Evolutionary conservation across 2,113 vertebrate species (phyloP), one percentile per base, ranked within the genome.

Genomic region (Oenanthe melanoleuca): DNA sequence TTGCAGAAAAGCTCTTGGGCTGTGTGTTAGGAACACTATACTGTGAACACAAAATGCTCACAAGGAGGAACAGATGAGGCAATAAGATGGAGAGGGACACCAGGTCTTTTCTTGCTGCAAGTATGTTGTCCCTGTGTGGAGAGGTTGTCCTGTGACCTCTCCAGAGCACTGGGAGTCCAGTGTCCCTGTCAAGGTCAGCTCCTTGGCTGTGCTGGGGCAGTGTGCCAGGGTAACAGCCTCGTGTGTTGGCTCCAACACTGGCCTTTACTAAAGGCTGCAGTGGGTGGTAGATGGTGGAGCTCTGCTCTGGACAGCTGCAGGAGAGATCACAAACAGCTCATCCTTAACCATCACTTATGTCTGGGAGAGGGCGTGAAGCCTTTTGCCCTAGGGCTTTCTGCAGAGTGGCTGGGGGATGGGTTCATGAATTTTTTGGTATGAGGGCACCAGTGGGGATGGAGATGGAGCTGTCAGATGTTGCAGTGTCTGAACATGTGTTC

Each of bases 211-310:
- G 1, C 7, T 61, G 81, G 70, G 81, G 79, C 90, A 79, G 31
- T 3, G 0, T 70, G 56, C 59, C 88, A 34, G 24, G 80, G 4
- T 70, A 56, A 37, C 11, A 47, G 65, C 57, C 11, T 44, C 1
- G 0, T 22, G 45, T 6, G 2, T 25, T 29, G 16, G 49, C 34
- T 70, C 55, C 59, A 37, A 4, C 18, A 2, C 19, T 38, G 0
- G 0, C 3, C 37, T 49, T 50, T 50, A 23, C 28, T 16, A 4
- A n/a, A 49, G 75, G 34, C 47, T 42, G 84, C 5, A 1, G 44
- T 65, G 50, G 17, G 10, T 13, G 59, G 34, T 14, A 20, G 28
- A 9, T 25, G 44, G 23, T n/a, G 9, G 21, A 77, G 61, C 52
- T 63, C 63, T 44, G 26, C 67, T 74, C 34, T 10, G 64, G 50